phyloP scores from a whole-genome alignment of 2,113 vertebrate genomes.

The Tyrannus savana region DNA sequence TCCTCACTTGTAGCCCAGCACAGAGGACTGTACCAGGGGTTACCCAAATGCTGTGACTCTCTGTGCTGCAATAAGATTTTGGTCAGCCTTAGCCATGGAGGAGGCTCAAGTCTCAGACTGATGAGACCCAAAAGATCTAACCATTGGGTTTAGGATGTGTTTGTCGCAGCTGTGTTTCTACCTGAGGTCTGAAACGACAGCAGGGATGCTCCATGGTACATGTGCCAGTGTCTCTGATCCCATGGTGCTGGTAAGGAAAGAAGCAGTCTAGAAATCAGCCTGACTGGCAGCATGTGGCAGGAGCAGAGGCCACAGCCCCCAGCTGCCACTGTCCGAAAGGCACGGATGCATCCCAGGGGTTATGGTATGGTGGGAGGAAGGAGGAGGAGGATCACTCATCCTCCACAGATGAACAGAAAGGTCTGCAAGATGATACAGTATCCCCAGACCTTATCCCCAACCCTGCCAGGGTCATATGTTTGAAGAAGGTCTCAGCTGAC shows the following conservation, averaged over 20 bases:
- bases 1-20: background rate
- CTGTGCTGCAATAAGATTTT: background rate
- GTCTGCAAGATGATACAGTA: background rate
- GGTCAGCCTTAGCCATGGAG: background rate
- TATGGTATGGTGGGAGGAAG: background rate
- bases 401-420: background rate
- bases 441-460: background rate
- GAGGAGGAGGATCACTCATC: background rate
- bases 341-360: background rate
- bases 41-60: background rate
- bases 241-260: background rate
- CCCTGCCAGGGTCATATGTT: accelerated
- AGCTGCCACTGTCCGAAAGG: background rate
- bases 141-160: background rate
- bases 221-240: background rate
- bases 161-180: background rate
- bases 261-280: background rate
- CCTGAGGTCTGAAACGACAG: background rate
- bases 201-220: background rate
- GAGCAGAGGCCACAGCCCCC: background rate
- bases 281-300: background rate
- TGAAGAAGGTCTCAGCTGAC: background rate
- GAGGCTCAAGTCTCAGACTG: background rate
- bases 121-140: background rate
- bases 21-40: background rate